phyloP scores from a whole-genome alignment of 2,888 invertebrate genomes.

The Siphlonurus alternatus region DNA sequence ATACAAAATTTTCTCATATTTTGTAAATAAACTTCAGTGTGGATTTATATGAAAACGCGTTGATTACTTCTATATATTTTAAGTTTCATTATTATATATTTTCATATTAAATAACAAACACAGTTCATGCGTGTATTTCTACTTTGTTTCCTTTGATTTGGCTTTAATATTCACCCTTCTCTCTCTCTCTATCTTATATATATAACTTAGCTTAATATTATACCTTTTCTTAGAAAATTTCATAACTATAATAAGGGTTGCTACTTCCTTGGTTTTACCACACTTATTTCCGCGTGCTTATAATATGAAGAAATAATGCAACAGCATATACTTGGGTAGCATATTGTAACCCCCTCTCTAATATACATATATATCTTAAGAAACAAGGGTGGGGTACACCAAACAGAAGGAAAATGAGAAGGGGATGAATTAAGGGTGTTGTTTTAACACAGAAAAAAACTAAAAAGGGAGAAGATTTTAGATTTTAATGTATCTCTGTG shows the following conservation, averaged over 20 bases:
- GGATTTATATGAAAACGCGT: not conserved
- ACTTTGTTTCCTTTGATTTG: not conserved
- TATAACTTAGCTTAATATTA: not conserved
- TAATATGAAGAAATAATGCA: not conserved
- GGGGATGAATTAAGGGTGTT: not conserved
- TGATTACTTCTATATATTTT: not conserved
- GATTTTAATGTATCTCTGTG: not conserved
- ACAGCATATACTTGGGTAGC: not conserved
- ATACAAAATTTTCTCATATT: too few relatives aligned
- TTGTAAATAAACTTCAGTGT: too few relatives aligned
- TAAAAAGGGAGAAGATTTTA: not conserved
- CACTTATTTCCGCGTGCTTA: not conserved
- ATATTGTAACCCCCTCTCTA: not conserved
- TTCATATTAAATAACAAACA: not conserved
- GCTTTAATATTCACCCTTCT: not conserved
- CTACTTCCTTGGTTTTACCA: not conserved
- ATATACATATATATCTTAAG: too few relatives aligned
- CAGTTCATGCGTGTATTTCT: not conserved
- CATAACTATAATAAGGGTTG: not conserved
- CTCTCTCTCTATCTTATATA: not conserved
- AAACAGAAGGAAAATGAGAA: not conserved
- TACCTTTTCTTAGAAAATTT: not conserved
- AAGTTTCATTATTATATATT: not conserved
- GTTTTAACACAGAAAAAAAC: not conserved
- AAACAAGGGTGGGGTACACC: not conserved